Evolutionary conservation across 2,113 vertebrate species (phyloP).

Genomic region (Sminthopsis crassicaudata): DNA sequence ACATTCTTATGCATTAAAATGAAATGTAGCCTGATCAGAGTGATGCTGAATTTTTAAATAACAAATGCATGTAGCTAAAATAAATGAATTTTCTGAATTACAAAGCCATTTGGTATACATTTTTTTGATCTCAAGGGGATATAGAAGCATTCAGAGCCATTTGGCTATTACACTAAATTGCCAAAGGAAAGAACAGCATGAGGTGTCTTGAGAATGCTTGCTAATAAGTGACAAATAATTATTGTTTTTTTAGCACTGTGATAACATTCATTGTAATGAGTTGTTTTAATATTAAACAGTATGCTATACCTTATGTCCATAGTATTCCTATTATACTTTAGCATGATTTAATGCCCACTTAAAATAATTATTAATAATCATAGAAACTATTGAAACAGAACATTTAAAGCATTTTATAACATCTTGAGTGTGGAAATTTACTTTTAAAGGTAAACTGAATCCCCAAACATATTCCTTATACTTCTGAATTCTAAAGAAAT

Average conservation of each 20-base stretch:
- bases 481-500: not conserved
- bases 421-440: constrained; percentile 29
- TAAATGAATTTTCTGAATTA: not conserved
- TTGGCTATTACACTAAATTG: not conserved
- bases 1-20: not conserved
- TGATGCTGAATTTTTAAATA: not conserved
- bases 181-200: not conserved
- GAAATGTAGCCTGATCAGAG: not conserved
- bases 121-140: not conserved
- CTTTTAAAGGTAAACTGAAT: constrained; percentile 42
- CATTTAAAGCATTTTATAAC: constrained; percentile 12
- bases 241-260: not conserved
- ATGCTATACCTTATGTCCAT: not conserved
- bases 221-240: not conserved
- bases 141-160: not conserved
- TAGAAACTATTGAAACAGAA: not conserved
- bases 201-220: not conserved
- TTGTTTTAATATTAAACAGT: not conserved
- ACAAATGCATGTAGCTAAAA: not conserved
- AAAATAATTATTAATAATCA: constrained; percentile 35
- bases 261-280: constrained; percentile 5
- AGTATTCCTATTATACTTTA: not conserved
- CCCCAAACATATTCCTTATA: not conserved
- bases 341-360: not conserved
- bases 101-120: not conserved